phyloP scores from a whole-genome alignment of 2,113 vertebrate species.

The Aegotheles bennettii region DNA sequence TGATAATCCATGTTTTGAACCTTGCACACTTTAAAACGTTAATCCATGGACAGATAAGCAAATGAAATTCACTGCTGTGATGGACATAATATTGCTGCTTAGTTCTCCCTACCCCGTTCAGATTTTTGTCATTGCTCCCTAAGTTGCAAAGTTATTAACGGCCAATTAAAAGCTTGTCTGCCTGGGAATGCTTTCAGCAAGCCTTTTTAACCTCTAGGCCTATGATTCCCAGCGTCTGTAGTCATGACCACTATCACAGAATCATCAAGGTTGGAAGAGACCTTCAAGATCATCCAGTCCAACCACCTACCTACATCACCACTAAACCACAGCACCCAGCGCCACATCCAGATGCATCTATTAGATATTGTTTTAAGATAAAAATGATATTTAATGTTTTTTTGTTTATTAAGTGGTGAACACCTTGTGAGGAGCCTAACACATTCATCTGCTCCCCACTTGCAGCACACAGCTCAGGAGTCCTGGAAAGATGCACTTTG shows the following conservation, averaged over 20 bases:
- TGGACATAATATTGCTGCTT: background rate
- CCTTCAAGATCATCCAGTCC: too few species aligned
- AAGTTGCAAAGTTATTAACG: background rate
- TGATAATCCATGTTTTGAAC: background rate
- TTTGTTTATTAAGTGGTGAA: background rate
- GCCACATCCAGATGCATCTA: too few species aligned
- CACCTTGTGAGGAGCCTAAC: background rate
- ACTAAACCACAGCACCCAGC: too few species aligned
- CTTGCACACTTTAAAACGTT: background rate
- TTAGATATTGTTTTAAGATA: too few species aligned
- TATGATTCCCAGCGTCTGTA: background rate
- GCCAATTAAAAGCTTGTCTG: background rate
- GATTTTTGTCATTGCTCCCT: background rate
- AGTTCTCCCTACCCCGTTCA: rapidly evolving
- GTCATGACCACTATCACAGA: background rate
- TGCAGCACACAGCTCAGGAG: rapidly evolving
- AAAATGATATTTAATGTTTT: background rate
- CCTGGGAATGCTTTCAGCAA: background rate
- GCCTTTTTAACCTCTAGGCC: background rate
- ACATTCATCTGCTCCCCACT: background rate
- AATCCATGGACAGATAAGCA: background rate
- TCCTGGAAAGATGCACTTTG: rapidly evolving
- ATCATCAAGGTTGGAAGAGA: too few species aligned
- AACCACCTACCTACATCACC: too few species aligned
- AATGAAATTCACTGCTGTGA: background rate